Evolutionary conservation across 2,797 vertebrate genomes (phyloP), one percentile per base, ranked within the genome.

Genomic region (Ptychadena robeensis): DNA sequence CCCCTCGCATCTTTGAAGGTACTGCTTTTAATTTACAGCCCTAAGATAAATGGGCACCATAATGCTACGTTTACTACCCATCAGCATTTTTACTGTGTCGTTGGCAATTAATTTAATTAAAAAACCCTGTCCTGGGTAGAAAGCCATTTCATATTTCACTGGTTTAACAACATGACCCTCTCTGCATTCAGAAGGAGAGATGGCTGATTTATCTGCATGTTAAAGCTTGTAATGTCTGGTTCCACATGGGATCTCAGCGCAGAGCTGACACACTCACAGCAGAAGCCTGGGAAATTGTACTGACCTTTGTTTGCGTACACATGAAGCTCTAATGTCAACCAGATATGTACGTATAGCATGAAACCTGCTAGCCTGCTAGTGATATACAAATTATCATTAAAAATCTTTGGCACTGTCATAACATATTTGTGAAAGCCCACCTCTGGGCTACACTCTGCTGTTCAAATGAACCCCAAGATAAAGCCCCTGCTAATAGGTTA

Each of bases 101-200:
- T 94, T 83, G 86, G 93, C 94, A 96, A 96, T 97, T 97, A 95
- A 97, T 97, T 97, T 95, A 96, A 97, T 98, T 96, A 96, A 96
- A 96, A 85, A 94, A 92, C 87, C 93, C 94, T 92, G 92, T 93
- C 91, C 88, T 87, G 87, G 93, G 94, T 94, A 95, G 91, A 94
- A 93, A 91, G 91, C 89, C 89, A 87, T 95, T 95, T 95, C 92
- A 94, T 95, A 95, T 94, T 92, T 92, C 95, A 95, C 90, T 86
- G 92, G 91, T 92, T 94, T 95, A 94, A 94, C 87, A 88, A 93
- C 89, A 90, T 85, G 84, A 87, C 87, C 65, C 63, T 81, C 79
- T 82, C 89, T 80, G 73, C 88, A 88, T 88, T 40, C 0, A 80
- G 71, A 85, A 35, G 38, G 76, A 70, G 82, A 44, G 38, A 75